Evolutionary conservation across 2,797 vertebrate species (phyloP).

Genomic region (Setipinna tenuifilis): DNA sequence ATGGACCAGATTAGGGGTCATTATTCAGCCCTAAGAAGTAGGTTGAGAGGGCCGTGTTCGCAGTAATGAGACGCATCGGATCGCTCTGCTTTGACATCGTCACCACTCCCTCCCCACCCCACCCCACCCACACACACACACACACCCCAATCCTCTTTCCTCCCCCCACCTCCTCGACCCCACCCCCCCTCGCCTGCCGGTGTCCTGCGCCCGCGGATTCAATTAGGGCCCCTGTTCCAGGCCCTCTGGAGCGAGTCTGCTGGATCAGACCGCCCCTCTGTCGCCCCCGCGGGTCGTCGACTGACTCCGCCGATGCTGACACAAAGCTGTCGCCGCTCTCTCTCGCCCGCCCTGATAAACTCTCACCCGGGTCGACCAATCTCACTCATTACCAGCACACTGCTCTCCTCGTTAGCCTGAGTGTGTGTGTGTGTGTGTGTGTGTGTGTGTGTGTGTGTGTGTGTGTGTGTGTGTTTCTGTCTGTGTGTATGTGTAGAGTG

Average conservation of each 20-base stretch:
- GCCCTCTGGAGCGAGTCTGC: neutral
- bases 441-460: too few relatives aligned
- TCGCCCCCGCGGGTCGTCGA: too few relatives aligned
- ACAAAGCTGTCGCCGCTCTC: neutral
- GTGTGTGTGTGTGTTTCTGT: too few relatives aligned
- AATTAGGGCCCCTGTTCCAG: neutral
- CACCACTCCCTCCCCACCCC: neutral
- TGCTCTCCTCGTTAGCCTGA: neutral
- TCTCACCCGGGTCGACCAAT: neutral
- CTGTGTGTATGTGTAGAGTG: too few relatives aligned
- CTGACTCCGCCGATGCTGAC: too few relatives aligned
- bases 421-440: too few relatives aligned
- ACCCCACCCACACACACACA: too few relatives aligned
- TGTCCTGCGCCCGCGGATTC: neutral
- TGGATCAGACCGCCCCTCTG: neutral
- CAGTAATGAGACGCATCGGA: neutral
- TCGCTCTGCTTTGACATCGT: neutral
- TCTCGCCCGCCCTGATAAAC: neutral
- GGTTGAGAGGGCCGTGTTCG: constrained; percentile 17
- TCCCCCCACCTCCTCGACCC: neutral
- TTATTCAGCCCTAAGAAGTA: neutral
- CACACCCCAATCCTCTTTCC: too few relatives aligned
- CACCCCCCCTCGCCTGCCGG: neutral
- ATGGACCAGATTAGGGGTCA: constrained; percentile 12
- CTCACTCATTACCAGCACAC: neutral